Percentiles rank a stretch among this genome's conserved stretches.
phyloP scores from a whole-genome alignment of 2,888 invertebrate genomes.

The Iselma pallidipennis region DNA sequence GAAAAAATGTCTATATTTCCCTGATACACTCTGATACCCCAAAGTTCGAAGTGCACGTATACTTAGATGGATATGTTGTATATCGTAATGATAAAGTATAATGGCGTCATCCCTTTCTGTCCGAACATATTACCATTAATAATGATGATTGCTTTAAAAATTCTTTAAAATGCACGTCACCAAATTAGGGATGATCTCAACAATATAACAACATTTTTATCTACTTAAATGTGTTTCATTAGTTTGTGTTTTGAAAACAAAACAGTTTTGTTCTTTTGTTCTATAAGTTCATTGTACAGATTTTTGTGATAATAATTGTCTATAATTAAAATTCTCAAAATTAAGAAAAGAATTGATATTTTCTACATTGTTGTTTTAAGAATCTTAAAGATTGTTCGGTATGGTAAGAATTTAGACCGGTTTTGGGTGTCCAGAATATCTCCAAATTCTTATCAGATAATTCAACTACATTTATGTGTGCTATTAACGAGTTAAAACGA shows the following conservation, averaged over 20 bases:
- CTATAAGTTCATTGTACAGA: not conserved
- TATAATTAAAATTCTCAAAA: too few species aligned
- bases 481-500: too few species aligned
- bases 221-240: not conserved
- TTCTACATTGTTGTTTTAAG: too few species aligned
- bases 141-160: not conserved
- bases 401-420: too few species aligned
- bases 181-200: not conserved
- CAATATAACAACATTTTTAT: not conserved
- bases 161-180: constrained; percentile 1
- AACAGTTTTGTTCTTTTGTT: not conserved
- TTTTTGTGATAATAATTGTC: not conserved
- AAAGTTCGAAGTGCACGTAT: not conserved
- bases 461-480: too few species aligned
- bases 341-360: too few species aligned
- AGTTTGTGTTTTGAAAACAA: not conserved
- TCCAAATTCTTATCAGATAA: too few species aligned
- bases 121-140: not conserved
- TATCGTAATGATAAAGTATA: not conserved
- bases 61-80: not conserved
- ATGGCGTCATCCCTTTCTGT: not conserved
- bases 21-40: not conserved
- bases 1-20: not conserved
- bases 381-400: too few species aligned
- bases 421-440: too few species aligned